These are phyloP conservation scores for Anolis apletophallus DNA, from an alignment of 2,797 vertebrate species.

Conservation along the genomic window DNA sequence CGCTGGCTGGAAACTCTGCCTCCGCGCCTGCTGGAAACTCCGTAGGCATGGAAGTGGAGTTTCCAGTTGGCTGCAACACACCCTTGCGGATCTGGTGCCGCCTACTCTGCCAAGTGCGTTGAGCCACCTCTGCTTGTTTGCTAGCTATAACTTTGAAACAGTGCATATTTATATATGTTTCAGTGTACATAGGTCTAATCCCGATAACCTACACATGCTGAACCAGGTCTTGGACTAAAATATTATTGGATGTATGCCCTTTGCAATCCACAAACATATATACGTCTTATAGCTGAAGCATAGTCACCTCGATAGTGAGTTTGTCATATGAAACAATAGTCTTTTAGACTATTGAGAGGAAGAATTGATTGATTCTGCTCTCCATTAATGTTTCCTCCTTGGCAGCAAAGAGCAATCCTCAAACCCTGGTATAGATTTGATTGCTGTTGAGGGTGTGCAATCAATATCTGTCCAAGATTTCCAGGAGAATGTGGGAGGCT, in stretches of 20 bases:
- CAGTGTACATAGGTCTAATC: too few relatives aligned
- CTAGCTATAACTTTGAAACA: neutral
- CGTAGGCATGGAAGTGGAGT: too few relatives aligned
- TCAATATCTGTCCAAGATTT: slow-evolving; percentile 3
- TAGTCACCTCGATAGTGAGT: neutral
- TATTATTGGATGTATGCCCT: neutral
- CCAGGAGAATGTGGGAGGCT: too few relatives aligned
- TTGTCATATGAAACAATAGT: neutral
- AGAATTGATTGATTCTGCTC: neutral
- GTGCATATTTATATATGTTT: neutral
- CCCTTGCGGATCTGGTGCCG: too few relatives aligned
- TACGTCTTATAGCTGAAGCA: neutral
- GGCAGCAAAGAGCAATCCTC: neutral
- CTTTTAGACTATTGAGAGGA: neutral
- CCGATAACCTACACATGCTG: neutral
- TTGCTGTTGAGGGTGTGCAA: neutral
- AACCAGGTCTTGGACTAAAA: neutral
- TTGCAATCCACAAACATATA: neutral
- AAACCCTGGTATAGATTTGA: slow-evolving; percentile 14
- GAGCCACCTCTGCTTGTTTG: neutral
- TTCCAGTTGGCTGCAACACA: too few relatives aligned
- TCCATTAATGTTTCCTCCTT: neutral
- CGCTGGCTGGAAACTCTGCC: too few relatives aligned
- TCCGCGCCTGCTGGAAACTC: too few relatives aligned
- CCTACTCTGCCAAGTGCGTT: too few relatives aligned